Evolutionary conservation across 2,888 invertebrate species (phyloP).

Genomic region (Drosophila limbata): DNA sequence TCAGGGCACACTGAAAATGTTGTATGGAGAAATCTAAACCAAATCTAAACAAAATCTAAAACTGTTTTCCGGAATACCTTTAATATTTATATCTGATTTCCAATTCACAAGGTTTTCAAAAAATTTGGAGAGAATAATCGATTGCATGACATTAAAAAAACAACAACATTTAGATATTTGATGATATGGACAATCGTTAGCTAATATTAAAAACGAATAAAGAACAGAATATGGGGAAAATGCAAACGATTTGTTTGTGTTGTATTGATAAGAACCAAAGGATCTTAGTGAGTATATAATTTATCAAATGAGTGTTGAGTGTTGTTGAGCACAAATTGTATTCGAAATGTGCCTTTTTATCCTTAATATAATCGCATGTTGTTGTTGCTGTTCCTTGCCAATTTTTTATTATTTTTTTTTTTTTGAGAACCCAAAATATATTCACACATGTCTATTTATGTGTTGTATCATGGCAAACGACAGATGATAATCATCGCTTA

Average conservation of each 20-base stretch:
- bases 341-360: slow-evolving; percentile 29
- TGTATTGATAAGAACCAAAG: slow-evolving; percentile 8
- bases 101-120: neutral
- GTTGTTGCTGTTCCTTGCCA: slow-evolving; percentile 11
- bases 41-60: no score
- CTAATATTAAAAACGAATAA: slow-evolving; percentile 29
- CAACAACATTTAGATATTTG: slow-evolving; percentile 49
- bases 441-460: slow-evolving; percentile 36
- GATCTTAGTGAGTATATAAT: neutral
- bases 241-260: slow-evolving; percentile 40
- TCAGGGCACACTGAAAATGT: no score
- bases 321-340: slow-evolving; percentile 30
- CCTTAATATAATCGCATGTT: slow-evolving; percentile 32
- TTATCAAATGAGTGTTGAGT: slow-evolving; percentile 13
- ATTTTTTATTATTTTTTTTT: neutral
- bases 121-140: slow-evolving; percentile 3
- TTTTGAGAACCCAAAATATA: slow-evolving; percentile 19
- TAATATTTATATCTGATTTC: neutral
- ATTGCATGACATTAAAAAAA: slow-evolving; percentile 9
- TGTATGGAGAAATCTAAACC: no score
- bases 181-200: slow-evolving; percentile 40
- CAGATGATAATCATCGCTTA: slow-evolving; percentile 60
- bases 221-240: neutral
- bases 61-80: no score
- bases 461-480: slow-evolving; percentile 30